Base-by-base conservation (phyloP, 2,797 vertebrate genomes). In the Lophotriccus pileatus region DNA sequence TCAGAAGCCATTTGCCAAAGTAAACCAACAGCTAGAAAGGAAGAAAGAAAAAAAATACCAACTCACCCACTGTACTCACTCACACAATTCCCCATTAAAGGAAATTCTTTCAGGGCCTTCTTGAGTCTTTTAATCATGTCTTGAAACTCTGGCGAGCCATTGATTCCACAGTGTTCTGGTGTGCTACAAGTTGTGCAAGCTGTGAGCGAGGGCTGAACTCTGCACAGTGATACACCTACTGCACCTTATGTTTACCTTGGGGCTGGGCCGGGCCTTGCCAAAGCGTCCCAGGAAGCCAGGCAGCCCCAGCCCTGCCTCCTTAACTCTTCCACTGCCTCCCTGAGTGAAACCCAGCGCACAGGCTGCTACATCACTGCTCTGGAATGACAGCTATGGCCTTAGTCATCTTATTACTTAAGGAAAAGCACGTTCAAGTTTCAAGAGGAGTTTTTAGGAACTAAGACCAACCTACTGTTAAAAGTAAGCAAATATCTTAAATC, bases 31-130 rank as follows among this genome's bases (percentile, higher is more conserved):
- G 93, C 94, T 92, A 78, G 73, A 77, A 91, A 86, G 84, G 75
- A 95, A 96, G 78, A 89, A 94, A 91, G 50, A 94, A 94, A 94
- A 96, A 96, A 96, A 92, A 95, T 60, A 92, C 70, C 75, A 78
- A 98, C 98, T 99, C 98, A 99, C 99, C 99, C 97, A 94, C 98
- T 98, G 96, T 98, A 98, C 83, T 98, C 98, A 97, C 99, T 99
- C 97, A 99, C 98, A 97, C 99, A 99, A 98, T 97, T 99, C 95
- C 99, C 99, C 99, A 99, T 99, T 96, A 98, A 97, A 97, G 97
- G 91, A 89, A 95, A 95, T 87, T 97, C 97, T 97, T 96, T 97
- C 93, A 97, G 96, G 95, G 96, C 92, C 96, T 96, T 96, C 97
- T 97, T 97, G 91, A 97, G 93, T 95, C 97, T 97, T 93, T 95